phyloP scores from a whole-genome alignment of 2,888 invertebrate species.

The Lottia scabra region DNA sequence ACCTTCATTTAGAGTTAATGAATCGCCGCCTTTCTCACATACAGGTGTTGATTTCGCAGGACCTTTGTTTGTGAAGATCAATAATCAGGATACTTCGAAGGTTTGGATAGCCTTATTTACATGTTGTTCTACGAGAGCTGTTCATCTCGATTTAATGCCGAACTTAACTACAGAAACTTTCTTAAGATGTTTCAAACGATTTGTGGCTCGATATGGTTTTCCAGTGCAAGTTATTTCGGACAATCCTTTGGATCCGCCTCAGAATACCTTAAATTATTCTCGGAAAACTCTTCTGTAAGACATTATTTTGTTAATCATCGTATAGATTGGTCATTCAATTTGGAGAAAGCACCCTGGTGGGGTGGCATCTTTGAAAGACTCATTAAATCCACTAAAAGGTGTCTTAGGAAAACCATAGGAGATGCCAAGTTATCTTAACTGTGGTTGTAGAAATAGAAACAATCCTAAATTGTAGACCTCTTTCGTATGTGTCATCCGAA shows the following conservation, averaged over 20 bases:
- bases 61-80: background rate
- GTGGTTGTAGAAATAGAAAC: background rate
- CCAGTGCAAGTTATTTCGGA: background rate
- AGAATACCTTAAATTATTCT: background rate
- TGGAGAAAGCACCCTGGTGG: background rate
- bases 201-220: background rate
- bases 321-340: background rate
- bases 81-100: background rate
- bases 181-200: background rate
- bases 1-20: background rate
- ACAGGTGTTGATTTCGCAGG: background rate
- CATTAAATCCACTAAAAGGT: background rate
- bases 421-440: background rate
- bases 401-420: background rate
- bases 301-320: background rate
- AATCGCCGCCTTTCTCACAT: background rate
- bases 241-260: background rate
- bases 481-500: background rate
- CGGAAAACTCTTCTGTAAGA: background rate
- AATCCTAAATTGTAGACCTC: background rate
- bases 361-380: background rate
- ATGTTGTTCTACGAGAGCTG: background rate
- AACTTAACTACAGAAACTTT: background rate
- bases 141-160: background rate
- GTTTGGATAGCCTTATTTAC: background rate